Evolutionary conservation across 2,888 invertebrate genomes (phyloP), one percentile per base, ranked within the genome.

Genomic region (Campopleginae sp.): DNA sequence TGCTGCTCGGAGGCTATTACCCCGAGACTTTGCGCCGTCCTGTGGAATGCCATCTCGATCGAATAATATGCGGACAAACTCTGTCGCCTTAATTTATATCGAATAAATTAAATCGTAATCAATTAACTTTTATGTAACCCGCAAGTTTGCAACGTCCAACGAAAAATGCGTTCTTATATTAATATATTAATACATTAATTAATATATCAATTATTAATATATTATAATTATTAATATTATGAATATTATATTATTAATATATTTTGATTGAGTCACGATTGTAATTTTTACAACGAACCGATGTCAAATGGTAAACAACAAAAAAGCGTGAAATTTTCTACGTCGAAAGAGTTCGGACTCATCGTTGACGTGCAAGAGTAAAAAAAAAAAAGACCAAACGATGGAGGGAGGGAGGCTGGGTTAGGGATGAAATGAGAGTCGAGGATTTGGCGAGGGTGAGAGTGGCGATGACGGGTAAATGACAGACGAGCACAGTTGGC

Each of bases 401-500:
- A 66, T 17, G 33, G 72, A 68, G 46, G n/a, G n/a, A n/a, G n/a
- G n/a, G n/a, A n/a, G n/a, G n/a, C n/a, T 83, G 51, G 14, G 61
- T 78, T 70, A 78, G 44, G 48, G 48, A 72, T 65, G 46, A 23
- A 42, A 74, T 38, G 66, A n/a, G 10, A 19, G 74, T 38, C 33
- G 66, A 65, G 17, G 7, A 58, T 66, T 58, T 82, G 70, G 46
- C 33, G 10, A 68, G 72, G 61, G 58, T 46, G 61, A 44, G 75
- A 38, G 33, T 75, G n/a, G 68, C 75, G 83, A 80, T 83, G 74
- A 74, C 68, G 51, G 61, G 44, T n/a, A 27, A 84, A 82, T 81
- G 78, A 85, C 65, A 58, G 85, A 84, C 74, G 68, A 79, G 71
- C 72, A n/a, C n/a, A 61, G 81, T 81, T 82, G 78, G 82, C 80